Evolutionary conservation across 2,888 invertebrate genomes (phyloP), one percentile per base, ranked within the genome.

Genomic region (Lysandra coridon): DNA sequence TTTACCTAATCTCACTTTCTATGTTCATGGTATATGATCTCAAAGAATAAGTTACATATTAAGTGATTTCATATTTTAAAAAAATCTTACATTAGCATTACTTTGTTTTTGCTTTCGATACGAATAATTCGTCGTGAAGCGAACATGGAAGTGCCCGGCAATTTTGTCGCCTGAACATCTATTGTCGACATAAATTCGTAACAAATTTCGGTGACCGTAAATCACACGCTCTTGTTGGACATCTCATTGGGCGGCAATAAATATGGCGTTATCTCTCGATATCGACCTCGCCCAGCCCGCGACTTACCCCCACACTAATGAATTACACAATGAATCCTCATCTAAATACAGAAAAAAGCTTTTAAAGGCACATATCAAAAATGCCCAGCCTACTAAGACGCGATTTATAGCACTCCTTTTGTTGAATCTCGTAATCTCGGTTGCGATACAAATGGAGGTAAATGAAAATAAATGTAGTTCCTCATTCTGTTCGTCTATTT

Each of bases 271-370:
- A 94, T 94, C 94, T 92, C 87, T 90, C 89, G 92, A 92, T 94
- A 94, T 94, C 93, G 92, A 90, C 87, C 90, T 89, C 88, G 88
- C 90, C 87, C 89, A 88, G 87, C 87, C 88, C 85, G 88, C 91
- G 90, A 90, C 92, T 91, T 90, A 90, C 90, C 92, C 90, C 89
- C 89, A 86, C 92, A 90, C 90, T 94, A 94, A 94, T 94, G 94
- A 94, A 94, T 94, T 93, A 94, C 92, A 94, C 94, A 94, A 94
- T 93, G 93, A 94, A 93, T 90, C 92, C 94, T 94, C 94, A 94
- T 94, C 94, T 94, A 93, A 94, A 94, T 94, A 94, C 94, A 94
- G 93, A 94, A 94, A 94, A 94, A 94, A 94, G 94, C 94, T 94
- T 94, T 94, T 94, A 94, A 93, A 94, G 92, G 94, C 94, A 94